Base-by-base conservation (phyloP, 2,113 vertebrate species). In the Ariopsis seemanni region DNA sequence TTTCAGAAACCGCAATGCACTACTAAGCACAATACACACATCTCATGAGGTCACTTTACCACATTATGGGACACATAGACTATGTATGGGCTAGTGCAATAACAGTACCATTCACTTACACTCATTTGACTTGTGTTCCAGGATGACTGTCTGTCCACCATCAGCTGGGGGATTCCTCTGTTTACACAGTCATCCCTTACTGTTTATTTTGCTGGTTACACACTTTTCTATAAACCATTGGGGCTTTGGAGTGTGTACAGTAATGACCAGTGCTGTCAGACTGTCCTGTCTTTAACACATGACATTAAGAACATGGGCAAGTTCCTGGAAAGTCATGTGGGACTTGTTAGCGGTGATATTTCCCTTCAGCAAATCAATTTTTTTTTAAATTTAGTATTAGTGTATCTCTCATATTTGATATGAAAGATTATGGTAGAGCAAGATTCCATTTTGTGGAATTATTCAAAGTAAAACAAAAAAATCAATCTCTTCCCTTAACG, bases 151-250 rank as follows among this genome's bases (percentile, higher is more conserved):
- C 86, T 65, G 77, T 81, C 55, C 89, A 86, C 75, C 87, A 53
- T 72, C 60, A 81, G 79, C 75, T 65, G 75, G 27, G 72, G 55
- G 83, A 89, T 85, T 89, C 74, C 82, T 89, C 2, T 88, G 83
- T 92, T 94, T 91, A 91, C 91, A 90, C 83, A 88, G 87, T 87
- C 86, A 86, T 89, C 88, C 90, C 91, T 69, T 22, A 74, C 30
- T 93, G 93, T 91, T 93, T 93, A 92, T 94, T 94, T 92, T 93
- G 88, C 88, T 88, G 90, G 90, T 88, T 27, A 52, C 84, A 85
- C 63, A 60, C 89, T 93, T 93, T 92, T 91, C 90, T 89, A 85
- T 34, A 88, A 90, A 87, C 89, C 71, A 60, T 87, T 83, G 80
- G 87, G 88, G 87, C 87, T 85, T 85, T 91, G 89, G 91, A 91